phyloP scores from a whole-genome alignment of 64 coral and sea anemone species.

The Trachythela sp. region DNA sequence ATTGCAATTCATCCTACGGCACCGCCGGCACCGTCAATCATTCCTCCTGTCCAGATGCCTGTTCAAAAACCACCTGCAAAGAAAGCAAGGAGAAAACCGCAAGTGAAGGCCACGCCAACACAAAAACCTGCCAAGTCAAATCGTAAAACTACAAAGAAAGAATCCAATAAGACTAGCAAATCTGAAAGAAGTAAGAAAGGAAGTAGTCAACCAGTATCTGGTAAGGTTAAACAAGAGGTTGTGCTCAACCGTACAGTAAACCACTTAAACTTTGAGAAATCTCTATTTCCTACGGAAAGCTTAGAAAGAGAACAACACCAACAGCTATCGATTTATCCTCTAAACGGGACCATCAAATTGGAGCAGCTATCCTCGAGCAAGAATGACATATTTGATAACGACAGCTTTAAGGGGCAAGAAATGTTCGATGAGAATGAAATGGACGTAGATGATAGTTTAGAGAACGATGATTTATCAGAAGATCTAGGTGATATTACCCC shows the following conservation, averaged over 20 bases:
- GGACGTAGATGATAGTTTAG: background rate
- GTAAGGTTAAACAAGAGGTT: background rate
- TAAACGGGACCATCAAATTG: background rate
- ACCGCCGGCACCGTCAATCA: background rate
- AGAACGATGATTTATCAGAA: constrained; percentile 15
- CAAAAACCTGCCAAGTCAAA: background rate
- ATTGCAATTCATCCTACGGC: background rate
- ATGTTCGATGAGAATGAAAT: background rate
- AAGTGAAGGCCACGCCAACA: background rate
- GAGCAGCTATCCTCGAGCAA: background rate
- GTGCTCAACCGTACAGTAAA: background rate
- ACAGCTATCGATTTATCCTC: background rate
- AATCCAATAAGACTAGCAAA: background rate
- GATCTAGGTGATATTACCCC: constrained; percentile 22
- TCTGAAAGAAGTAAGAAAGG: background rate
- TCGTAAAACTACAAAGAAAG: background rate
- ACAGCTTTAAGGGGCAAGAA: background rate
- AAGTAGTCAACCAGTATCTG: background rate
- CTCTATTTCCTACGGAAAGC: background rate
- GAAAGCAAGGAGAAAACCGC: background rate
- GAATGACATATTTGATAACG: constrained; percentile 3
- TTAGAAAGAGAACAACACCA: background rate
- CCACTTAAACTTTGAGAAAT: background rate
- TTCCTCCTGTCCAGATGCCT: background rate
- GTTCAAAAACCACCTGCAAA: background rate